Conservation (phyloP, 2,797 vertebrate species). For the Huso huso region DNA sequence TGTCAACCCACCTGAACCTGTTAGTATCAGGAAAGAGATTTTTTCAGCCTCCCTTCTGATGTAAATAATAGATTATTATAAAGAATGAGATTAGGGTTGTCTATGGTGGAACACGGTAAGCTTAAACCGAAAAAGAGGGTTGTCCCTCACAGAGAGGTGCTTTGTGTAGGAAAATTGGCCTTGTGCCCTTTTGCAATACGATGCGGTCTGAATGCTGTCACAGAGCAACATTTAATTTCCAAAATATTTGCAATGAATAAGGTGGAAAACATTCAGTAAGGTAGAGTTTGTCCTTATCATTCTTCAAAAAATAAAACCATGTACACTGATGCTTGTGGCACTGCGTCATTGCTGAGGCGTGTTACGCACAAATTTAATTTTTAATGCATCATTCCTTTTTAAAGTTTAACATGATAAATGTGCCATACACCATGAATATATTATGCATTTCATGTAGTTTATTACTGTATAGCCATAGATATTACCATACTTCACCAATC, state of each 20-base stretch:
- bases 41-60: neutral
- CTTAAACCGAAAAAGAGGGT: constrained; percentile 1
- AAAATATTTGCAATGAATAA: neutral
- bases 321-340: no score
- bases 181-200: constrained; percentile 2
- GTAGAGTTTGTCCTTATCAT: neutral
- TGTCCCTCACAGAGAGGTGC: neutral
- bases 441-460: no score
- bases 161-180: neutral
- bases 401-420: no score
- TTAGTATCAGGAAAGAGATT: constrained; percentile 13
- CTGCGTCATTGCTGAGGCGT: no score
- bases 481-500: no score
- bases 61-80: constrained; percentile 15
- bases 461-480: no score
- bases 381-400: no score
- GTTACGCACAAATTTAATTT: no score
- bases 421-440: no score
- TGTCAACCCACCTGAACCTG: constrained; percentile 1
- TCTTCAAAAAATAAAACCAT: neutral
- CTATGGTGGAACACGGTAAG: neutral
- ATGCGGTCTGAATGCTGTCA: neutral
- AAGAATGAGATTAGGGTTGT: constrained; percentile 2
- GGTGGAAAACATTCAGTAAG: neutral
- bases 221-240: neutral